Base-by-base conservation (phyloP, 2,113 vertebrate species). In the Geothlypis trichas region DNA sequence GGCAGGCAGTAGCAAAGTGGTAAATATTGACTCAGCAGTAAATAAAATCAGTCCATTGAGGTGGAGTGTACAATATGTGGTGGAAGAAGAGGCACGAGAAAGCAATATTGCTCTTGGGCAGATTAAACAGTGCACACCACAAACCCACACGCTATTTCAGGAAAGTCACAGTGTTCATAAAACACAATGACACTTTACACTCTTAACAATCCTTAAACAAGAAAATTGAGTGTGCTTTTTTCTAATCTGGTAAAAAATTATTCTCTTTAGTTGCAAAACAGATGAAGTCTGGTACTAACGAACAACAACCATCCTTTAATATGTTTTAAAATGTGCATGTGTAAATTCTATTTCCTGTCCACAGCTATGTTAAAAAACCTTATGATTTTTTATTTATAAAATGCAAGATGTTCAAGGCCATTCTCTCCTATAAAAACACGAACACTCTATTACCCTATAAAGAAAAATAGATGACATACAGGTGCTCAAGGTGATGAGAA, bases 11-110 rank as follows among this genome's bases (percentile, higher is more conserved):
- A 94, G 74, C 87, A 62, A 75, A 91, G 89, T 73, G 78, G 84
- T 96, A 96, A 95, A 95, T 94, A 95, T 84, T 95, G 94, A 96
- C 84, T 97, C 94, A 96, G 91, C 96, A 94, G 81, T 91, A 95
- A 91, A 97, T 85, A 89, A 95, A 95, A 91, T 84, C 54, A 72
- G 74, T 72, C 66, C 62, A 66, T 24, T 89, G 89, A 93, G 81
- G 49, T 91, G 37, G 54, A 72, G 41, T 8, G 46, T 89, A 92
- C 62, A 73, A 20, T 57, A 75, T 35, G 66, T 73, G 66, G 23
- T 91, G 46, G 66, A 83, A 59, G 55, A 87, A 90, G 71, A 79
- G 77, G 89, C 95, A 97, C 6, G 18, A 87, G 87, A 83, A 85
- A 87, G 67, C 73, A 85, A 66, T 94, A 85, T 54, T 0, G 28